These are phyloP conservation scores for Uromys caudimaculatus DNA, from an alignment of 2,797 vertebrate genomes.

Conservation along the genomic window DNA sequence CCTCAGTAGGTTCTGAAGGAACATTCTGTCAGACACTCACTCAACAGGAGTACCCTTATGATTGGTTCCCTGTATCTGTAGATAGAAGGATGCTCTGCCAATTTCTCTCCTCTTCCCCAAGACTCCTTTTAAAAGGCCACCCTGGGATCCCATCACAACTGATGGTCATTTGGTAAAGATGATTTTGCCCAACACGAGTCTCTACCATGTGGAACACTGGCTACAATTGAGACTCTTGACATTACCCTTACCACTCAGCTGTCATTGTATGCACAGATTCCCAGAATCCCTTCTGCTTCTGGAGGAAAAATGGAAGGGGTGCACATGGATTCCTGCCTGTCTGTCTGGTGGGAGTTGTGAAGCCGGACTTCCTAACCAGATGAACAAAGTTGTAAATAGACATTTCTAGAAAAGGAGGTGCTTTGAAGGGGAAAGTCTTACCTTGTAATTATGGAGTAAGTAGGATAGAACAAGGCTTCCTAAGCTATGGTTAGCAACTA, in stretches of 20 bases:
- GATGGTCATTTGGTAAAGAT: neutral
- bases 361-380: neutral
- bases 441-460: neutral
- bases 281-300: neutral
- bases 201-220: rapidly evolving
- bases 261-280: neutral
- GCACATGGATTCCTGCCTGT: neutral
- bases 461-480: neutral
- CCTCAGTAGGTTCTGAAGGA: neutral
- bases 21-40: rapidly evolving
- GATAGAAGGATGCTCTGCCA: neutral
- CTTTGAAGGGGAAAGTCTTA: neutral
- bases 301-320: neutral
- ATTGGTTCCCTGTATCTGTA: neutral
- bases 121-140: neutral
- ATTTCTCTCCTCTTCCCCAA: neutral
- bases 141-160: neutral
- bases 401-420: neutral
- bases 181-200: neutral
- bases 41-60: rapidly evolving
- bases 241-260: neutral
- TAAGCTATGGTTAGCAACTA: neutral
- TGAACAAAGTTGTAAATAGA: neutral
- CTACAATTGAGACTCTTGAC: neutral
- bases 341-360: neutral